Base-by-base conservation (phyloP, 2,797 vertebrate genomes). In the Ctenopoma kingsleyae region DNA sequence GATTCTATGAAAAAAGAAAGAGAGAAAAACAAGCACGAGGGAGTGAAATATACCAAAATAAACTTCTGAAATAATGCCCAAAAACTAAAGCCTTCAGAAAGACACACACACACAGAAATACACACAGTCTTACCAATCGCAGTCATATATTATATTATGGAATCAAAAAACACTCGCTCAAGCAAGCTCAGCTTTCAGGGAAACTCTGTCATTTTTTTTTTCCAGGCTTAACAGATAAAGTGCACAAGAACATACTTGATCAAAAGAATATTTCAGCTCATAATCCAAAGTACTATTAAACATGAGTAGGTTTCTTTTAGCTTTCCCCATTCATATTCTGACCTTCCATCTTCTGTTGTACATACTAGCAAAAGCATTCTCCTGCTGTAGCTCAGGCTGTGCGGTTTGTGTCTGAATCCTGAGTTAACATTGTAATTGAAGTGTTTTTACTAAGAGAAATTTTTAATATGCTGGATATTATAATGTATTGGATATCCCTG, bases 171-270 rank as follows among this genome's bases (percentile, higher is more conserved):
- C 41, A 56, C 54, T 53, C 52, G 54, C 48, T 65, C 23, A 59
- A 49, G 38, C 43, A 48, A 64, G 58, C 38, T 17, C 53, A 7
- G 23, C 55, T 53, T 60, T 74, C 35, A 67, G 13, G 56, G 52
- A 74, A 48, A 77, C 59, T 49, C 50, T 52, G 48, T 71, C 70
- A 53, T 67, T 65, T 50, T 60, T 25, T 40, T 17, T 54, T 23
- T 7, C 36, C 10, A 51, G 56, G 5, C 48, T 16, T 67, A 22
- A 41, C 20, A 63, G 70, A 81, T 71, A 62, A 81, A 79, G 53
- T 53, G 38, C 55, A 59, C 40, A 23, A 57, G 30, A 71, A 15
- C 43, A 11, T 46, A 46, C 40, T 65, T 55, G 41, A 53, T 75
- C 67, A 76, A 67, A 43, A 43, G 22, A 40, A 50, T 44, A 53